Base-by-base conservation (phyloP, 1,140 invertebrate species). In the Hyles vespertilio region DNA sequence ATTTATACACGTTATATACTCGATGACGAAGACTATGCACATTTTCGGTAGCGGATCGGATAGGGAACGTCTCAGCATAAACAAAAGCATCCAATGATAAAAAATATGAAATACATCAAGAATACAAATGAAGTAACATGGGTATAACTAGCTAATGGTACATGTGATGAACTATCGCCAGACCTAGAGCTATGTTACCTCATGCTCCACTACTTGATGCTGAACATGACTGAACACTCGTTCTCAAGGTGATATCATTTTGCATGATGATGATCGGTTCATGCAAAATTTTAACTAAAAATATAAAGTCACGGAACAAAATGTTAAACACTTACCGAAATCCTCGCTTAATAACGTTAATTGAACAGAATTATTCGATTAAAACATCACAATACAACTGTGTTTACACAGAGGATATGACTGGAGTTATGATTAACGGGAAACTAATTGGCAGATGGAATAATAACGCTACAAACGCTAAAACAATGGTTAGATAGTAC, bases 241-340 rank as follows among this genome's bases (percentile, higher is more conserved):
- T 44, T 51, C 40, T 56, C 55, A 59, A 56, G 53, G 46, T 58
- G 48, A 51, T 52, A 7, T 40, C 8, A 40, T 32, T 51, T 58
- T 54, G 62, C 64, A 69, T 67, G 71, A 70, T 65, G 50, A 44
- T 51, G 61, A 64, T 62, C 59, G 63, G 45, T 48, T 67, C 72
- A 74, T 74, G 72, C 72, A 64, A 60, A 54, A 62, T 50, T 55
- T 51, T 64, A 64, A 58, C 58, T 61, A 8, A 60, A 64, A 69
- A 54, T 12, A 32, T 36, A 40, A 54, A 54, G 43, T 44, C 7
- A 22, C 36, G 7, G 12, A 44, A 45, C 52, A 45, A 6, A 22
- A 32, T 10, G 22, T 44, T 45, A 61, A 62, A 57, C 34, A 76
- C 73, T 76, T 73, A 76, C 73, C 73, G 55, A 61, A 47, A 43